A percentile compares a stretch with the other conserved stretches of the same genome.
Evolutionary conservation across 2,888 invertebrate genomes (phyloP).

Genomic region (Dynastes tityus): DNA sequence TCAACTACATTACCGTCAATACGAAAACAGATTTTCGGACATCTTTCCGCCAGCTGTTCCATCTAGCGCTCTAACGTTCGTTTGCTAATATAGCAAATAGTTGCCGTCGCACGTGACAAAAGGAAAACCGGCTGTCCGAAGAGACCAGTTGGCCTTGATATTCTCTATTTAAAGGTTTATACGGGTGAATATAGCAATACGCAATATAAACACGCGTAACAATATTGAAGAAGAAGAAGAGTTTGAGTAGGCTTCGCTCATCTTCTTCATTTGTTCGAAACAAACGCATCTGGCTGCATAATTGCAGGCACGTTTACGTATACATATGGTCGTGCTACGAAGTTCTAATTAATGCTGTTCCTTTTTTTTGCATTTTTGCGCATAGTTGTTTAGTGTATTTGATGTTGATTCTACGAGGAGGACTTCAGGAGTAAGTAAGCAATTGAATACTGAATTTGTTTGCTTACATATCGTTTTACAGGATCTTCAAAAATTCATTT

Average conservation of each 20-base stretch:
- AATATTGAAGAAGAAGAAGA: background rate
- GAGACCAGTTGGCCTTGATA: constrained; percentile 40
- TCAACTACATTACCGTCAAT: background rate
- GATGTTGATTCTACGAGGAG: too few relatives aligned
- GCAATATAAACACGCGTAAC: background rate
- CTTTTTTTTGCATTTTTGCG: too few relatives aligned
- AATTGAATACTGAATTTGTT: too few relatives aligned
- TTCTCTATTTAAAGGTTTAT: constrained; percentile 22
- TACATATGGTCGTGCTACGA: too few relatives aligned
- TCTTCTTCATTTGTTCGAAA: background rate
- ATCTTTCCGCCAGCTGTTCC: background rate
- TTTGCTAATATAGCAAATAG: constrained; percentile 26
- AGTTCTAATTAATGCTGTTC: too few relatives aligned
- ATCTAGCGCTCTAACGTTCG: background rate
- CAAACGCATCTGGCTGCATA: too few relatives aligned
- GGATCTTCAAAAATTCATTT: too few relatives aligned
- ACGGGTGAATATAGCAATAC: background rate
- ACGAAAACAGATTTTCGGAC: background rate
- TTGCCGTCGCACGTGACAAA: constrained; percentile 38
- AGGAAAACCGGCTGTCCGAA: constrained; percentile 14
- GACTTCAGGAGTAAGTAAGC: too few relatives aligned
- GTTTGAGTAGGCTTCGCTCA: background rate
- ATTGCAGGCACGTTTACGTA: too few relatives aligned
- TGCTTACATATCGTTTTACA: too few relatives aligned
- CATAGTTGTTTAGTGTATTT: too few relatives aligned